Evolutionary conservation across 2,888 invertebrate species (phyloP).

Genomic region (Eupsilia transversa): DNA sequence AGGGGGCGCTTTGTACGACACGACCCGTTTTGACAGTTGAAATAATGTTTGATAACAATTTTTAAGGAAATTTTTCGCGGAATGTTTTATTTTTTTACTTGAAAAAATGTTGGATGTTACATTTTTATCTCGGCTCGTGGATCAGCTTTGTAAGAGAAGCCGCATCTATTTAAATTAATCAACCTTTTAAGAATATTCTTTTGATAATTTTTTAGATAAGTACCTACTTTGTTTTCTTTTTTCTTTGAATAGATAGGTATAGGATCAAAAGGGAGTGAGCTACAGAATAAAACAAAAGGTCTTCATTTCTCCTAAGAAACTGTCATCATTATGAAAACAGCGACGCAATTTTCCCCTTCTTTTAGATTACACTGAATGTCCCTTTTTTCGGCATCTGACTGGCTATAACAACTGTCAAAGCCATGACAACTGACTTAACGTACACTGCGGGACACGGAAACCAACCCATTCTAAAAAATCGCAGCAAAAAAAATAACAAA

Average conservation of each 20-base stretch:
- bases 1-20: slow-evolving; percentile 64
- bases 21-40: slow-evolving; percentile 71
- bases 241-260: slow-evolving; percentile 14
- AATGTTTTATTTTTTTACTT: slow-evolving; percentile 53
- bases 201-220: slow-evolving; percentile 29
- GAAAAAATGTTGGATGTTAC: slow-evolving; percentile 45
- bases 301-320: slow-evolving; percentile 14
- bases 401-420: slow-evolving; percentile 20
- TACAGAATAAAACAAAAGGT: slow-evolving; percentile 10
- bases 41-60: slow-evolving; percentile 75
- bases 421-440: slow-evolving; percentile 9
- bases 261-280: slow-evolving; percentile 11
- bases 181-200: slow-evolving; percentile 42
- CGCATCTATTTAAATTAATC: slow-evolving; percentile 62
- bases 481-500: slow-evolving; percentile 20
- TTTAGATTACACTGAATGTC: slow-evolving; percentile 7
- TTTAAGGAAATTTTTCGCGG: slow-evolving; percentile 62
- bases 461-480: slow-evolving; percentile 26
- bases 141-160: slow-evolving; percentile 53
- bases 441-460: slow-evolving; percentile 38
- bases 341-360: neutral
- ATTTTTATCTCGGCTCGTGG: slow-evolving; percentile 60
- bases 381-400: neutral
- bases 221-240: slow-evolving; percentile 1
- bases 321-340: slow-evolving; percentile 2